phyloP scores from a whole-genome alignment of 2,888 invertebrate species.

The Acrobasis consociella region DNA sequence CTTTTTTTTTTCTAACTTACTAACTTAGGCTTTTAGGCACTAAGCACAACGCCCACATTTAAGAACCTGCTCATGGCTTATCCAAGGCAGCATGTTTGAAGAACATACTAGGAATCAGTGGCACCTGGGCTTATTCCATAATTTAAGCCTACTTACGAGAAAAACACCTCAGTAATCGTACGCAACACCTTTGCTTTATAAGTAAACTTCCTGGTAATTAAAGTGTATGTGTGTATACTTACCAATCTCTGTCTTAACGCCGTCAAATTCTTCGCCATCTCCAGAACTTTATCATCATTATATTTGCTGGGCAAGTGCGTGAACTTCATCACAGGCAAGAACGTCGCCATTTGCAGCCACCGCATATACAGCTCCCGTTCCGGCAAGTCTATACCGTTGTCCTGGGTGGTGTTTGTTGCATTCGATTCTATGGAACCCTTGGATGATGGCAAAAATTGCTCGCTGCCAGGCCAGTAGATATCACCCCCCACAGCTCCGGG shows the following conservation, averaged over 20 bases:
- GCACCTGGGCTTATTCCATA: too few relatives aligned
- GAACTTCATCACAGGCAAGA: slow-evolving; percentile 95
- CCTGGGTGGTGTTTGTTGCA: slow-evolving; percentile 56
- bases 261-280: slow-evolving; percentile 89
- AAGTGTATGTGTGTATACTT: slow-evolving; percentile 39
- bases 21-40: too few relatives aligned
- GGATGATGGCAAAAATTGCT: slow-evolving; percentile 79
- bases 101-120: too few relatives aligned
- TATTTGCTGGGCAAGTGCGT: slow-evolving; percentile 95
- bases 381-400: slow-evolving; percentile 82
- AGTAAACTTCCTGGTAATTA: too few relatives aligned
- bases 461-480: slow-evolving; percentile 84
- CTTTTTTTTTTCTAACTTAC: too few relatives aligned
- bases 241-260: slow-evolving; percentile 88
- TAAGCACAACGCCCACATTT: too few relatives aligned
- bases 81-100: too few relatives aligned
- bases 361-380: slow-evolving; percentile 93
- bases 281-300: slow-evolving; percentile 89
- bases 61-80: too few relatives aligned
- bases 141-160: too few relatives aligned
- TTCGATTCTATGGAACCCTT: slow-evolving; percentile 67
- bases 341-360: slow-evolving; percentile 95
- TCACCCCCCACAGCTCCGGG: slow-evolving; percentile 98
- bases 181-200: too few relatives aligned
- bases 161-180: too few relatives aligned